Percentiles rank a stretch among this genome's conserved stretches.
These are phyloP conservation scores for Papilio helenus DNA, from an alignment of 1,140 invertebrate species.

Conservation along the genomic window DNA sequence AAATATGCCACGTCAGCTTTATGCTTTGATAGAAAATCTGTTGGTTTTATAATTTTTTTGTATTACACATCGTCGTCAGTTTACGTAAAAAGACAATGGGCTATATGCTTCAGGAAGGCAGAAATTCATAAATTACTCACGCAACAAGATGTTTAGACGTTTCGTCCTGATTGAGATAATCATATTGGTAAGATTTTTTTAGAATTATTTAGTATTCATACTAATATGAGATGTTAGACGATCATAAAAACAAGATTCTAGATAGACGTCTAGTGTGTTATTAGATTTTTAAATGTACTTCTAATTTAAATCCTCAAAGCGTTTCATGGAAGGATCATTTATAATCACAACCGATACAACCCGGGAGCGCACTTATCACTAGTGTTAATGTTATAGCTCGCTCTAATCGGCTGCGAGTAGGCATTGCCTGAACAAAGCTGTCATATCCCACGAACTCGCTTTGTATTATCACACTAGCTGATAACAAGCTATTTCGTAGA, in stretches of 20 bases:
- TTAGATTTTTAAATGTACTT: not conserved
- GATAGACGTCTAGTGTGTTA: not conserved
- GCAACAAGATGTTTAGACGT: too few relatives aligned
- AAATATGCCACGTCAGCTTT: not conserved
- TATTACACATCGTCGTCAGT: not conserved
- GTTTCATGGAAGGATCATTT: not conserved
- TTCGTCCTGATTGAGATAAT: too few relatives aligned
- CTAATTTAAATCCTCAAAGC: not conserved
- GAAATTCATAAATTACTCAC: too few relatives aligned
- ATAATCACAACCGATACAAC: not conserved
- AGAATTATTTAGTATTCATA: too few relatives aligned
- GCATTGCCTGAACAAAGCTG: not conserved
- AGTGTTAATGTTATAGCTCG: slow-evolving; percentile 3
- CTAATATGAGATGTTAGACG: too few relatives aligned
- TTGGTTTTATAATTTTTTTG: not conserved
- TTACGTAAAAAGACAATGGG: too few relatives aligned
- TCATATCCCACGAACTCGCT: not conserved
- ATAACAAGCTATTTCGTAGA: not conserved
- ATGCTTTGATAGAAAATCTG: not conserved
- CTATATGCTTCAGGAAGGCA: too few relatives aligned
- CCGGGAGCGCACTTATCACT: not conserved
- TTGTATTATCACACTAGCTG: not conserved
- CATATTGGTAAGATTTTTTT: too few relatives aligned
- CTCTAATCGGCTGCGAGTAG: slow-evolving; percentile 5
- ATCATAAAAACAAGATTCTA: not conserved